Base-by-base conservation (phyloP, 2,888 invertebrate species). In the Ennomos erosarius region DNA sequence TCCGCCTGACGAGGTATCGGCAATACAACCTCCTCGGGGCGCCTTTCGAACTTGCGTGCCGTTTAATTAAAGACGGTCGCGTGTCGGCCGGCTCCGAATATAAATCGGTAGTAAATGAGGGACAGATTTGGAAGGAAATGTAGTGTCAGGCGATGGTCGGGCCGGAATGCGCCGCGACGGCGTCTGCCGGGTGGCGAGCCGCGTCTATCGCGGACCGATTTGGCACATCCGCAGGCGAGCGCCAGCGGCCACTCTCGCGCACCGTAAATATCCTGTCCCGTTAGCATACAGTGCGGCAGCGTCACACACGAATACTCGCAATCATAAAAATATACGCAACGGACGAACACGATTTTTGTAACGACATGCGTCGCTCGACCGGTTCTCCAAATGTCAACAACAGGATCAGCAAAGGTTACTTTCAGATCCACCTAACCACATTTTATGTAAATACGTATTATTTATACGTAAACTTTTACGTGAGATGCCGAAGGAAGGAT, bases 201-300 rank as follows among this genome's bases (percentile, higher is more conserved):
- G 70, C 74, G 87, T 87, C 88, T 85, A 84, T 81, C 84, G 83
- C 84, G 83, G 76, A 88, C 87, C 79, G 81, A 90, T 91, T 92
- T 91, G 91, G 91, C 91, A 91, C 90, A 91, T 91, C 91, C 90
- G 91, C 87, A 76, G 79, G 73, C 81, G 82, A 81, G 78, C 82
- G 88, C 82, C 86, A 82, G 80, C 81, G 73, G 73, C 67, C 77
- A 78, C 67, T 62, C 52, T 57, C 59, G 46, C 57, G 68, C 69
- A 76, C 85, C 82, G 84, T 87, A 90, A 90, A 90, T 91, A 91
- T 84, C 78, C 78, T 81, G 76, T 80, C 78, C 79, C 77, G 79
- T 80, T 81, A 81, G 75, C 70, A 70, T 71, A 70, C 51, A 44
- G 11, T 45, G 13, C 34, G 11, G 68, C 70, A 74, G 67, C 58